Percentiles rank a stretch among this genome's conserved stretches.
Evolutionary conservation across 2,797 vertebrate species (phyloP).

Genomic region (Sarcophilus harrisii): DNA sequence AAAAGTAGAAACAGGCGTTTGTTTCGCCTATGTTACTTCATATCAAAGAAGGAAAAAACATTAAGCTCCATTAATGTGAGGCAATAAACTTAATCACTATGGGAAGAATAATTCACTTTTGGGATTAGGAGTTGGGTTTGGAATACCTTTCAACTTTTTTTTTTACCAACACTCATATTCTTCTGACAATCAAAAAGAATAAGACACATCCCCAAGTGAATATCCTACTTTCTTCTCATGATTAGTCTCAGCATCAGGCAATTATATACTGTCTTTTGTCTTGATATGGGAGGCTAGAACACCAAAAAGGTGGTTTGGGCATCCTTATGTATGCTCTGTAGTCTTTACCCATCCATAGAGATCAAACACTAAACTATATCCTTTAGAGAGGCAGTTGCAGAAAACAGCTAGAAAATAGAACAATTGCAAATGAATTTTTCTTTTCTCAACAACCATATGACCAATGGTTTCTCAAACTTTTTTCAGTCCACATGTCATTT

Average conservation of each 20-base stretch:
- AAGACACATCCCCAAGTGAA: neutral
- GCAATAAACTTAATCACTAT: slow-evolving; percentile 24
- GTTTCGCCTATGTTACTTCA: neutral
- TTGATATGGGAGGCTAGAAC: slow-evolving; percentile 24
- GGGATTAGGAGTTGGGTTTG: neutral
- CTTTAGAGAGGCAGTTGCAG: slow-evolving; percentile 9
- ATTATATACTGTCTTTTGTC: neutral
- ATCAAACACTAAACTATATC: neutral
- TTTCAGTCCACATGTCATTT: slow-evolving; percentile 15
- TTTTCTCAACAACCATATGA: neutral
- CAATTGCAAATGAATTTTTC: neutral
- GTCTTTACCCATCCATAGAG: neutral
- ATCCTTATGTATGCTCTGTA: neutral
- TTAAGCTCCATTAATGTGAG: slow-evolving; percentile 2
- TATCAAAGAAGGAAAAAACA: slow-evolving; percentile 34
- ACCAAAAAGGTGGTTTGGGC: slow-evolving; percentile 38
- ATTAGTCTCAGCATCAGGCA: neutral
- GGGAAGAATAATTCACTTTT: neutral
- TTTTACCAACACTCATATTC: neutral
- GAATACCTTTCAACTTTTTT: neutral
- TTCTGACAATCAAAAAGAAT: neutral
- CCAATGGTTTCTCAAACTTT: slow-evolving; percentile 7
- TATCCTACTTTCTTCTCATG: slow-evolving; percentile 40
- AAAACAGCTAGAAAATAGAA: neutral
- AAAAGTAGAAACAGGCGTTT: slow-evolving; percentile 15